Base-by-base conservation (phyloP, 2,797 vertebrate genomes). In the Channallabes apus region DNA sequence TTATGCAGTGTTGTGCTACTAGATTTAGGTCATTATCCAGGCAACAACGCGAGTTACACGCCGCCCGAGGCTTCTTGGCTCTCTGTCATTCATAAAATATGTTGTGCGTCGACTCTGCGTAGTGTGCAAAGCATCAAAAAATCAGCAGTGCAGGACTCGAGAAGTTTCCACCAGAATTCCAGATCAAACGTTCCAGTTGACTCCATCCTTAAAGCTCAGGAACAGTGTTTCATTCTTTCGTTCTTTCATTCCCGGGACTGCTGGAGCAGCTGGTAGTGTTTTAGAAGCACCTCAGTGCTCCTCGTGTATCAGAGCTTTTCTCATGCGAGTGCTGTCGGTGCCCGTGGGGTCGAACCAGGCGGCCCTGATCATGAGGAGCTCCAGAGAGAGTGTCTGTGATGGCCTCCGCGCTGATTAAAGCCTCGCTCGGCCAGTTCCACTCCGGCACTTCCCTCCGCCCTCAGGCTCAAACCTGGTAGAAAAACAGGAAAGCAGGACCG, bases 331-430 rank as follows among this genome's bases (percentile, higher is more conserved):
- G 62, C 15, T 75, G 54, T 62, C 61, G 67, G 72, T 84, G 87
- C 88, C 88, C 86, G 72, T 85, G 87, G 88, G 85, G 82, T 78
- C 12, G 29, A 82, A 59, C 79, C 62, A n/a, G 61, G 69, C 84
- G 54, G 79, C 69, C 62, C 58, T 27, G 54, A 78, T 87, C 88
- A 78, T 87, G 88, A 87, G 80, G 75, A 87, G 85, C 87, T 86
- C 82, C 88, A 88, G 86, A 83, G 65, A 79, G 85, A 85, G 82
- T 62, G 32, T 69, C 72, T 62, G 82, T 86, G 89, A 88, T 59
- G 68, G 84, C 82, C 86, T 84, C 78, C 6, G 75, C n/a, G 14
- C 85, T 86, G 89, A 89, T 89, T 89, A 89, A 89, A 89, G 89
- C 82, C 84, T 82, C 78, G 68, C 83, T 87, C 67, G 72, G 83